A percentile compares a stretch with the other conserved stretches of the same genome.
These are phyloP conservation scores for Acanthoscelides obtectus DNA, from an alignment of 2,888 invertebrate species.

Conservation along the genomic window DNA sequence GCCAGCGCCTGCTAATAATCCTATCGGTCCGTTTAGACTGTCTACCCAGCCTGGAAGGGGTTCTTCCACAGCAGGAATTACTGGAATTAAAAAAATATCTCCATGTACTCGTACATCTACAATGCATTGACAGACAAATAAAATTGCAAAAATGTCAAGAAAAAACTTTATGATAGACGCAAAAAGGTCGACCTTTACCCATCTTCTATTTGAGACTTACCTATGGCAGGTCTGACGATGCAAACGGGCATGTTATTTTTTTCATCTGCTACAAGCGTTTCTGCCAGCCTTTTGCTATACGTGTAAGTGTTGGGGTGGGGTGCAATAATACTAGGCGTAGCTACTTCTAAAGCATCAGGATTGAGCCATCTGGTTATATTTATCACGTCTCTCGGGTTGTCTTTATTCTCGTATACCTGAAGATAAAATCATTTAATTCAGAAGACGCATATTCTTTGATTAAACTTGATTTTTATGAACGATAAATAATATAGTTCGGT, in stretches of 20 bases:
- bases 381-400: conserved; percentile 69
- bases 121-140: too few species aligned
- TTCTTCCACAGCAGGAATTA: conserved; percentile 73
- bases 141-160: too few species aligned
- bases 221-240: conserved; percentile 89
- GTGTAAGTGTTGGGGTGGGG: conserved; percentile 94
- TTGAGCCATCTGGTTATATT: conserved; percentile 68
- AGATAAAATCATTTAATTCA: background rate
- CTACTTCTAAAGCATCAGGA: conserved; percentile 58
- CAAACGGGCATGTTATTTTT: conserved; percentile 72
- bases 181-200: too few species aligned
- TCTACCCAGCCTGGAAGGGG: conserved; percentile 91
- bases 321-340: conserved; percentile 63
- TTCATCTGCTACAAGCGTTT: conserved; percentile 73
- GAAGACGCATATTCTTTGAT: too few species aligned
- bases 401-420: conserved; percentile 67
- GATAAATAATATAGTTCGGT: too few species aligned
- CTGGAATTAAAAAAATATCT: conserved; percentile 48
- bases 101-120: too few species aligned
- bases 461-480: too few species aligned
- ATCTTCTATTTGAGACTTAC: too few species aligned
- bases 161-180: too few species aligned
- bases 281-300: conserved; percentile 89
- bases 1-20: conserved; percentile 75
- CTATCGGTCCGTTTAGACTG: conserved; percentile 86